Evolutionary conservation across 2,797 vertebrate species (phyloP).

Genomic region (Hafferia zeledoni): DNA sequence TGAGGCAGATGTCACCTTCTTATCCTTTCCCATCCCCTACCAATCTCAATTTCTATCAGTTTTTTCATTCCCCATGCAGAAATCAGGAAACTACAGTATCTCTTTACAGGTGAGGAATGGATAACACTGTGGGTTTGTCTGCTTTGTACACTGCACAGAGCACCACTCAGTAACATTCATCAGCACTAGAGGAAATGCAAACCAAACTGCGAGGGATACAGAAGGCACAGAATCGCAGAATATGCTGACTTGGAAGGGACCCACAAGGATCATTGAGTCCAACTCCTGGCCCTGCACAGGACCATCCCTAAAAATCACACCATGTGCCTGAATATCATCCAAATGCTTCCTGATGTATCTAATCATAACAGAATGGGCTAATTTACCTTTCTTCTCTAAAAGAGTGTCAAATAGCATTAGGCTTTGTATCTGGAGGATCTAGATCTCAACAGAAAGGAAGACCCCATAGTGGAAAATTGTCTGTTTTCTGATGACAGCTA

Average conservation of each 20-base stretch:
- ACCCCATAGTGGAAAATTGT: not conserved
- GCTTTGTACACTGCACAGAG: accelerated
- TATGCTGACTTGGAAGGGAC: not conserved
- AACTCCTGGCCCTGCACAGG: not conserved
- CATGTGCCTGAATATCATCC: not conserved
- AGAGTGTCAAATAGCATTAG: not conserved
- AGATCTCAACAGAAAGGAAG: not conserved
- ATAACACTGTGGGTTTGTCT: not conserved
- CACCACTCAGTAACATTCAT: not conserved
- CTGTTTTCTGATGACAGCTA: not conserved
- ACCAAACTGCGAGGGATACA: not conserved
- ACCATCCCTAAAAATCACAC: not conserved
- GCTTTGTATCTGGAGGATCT: not conserved
- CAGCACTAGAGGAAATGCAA: not conserved
- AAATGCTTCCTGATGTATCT: not conserved
- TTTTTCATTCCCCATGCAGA: not conserved
- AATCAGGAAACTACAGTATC: not conserved
- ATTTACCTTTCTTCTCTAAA: not conserved
- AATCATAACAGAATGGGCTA: not conserved
- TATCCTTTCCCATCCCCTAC: not conserved
- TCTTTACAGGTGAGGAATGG: not conserved
- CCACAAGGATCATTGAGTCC: not conserved
- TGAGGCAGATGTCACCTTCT: not conserved
- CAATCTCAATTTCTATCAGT: not conserved
- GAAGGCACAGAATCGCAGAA: not conserved